Percentiles rank a stretch among this genome's conserved stretches.
Evolutionary conservation across 2,888 invertebrate species (phyloP).

Genomic region (Steromphala cineraria): DNA sequence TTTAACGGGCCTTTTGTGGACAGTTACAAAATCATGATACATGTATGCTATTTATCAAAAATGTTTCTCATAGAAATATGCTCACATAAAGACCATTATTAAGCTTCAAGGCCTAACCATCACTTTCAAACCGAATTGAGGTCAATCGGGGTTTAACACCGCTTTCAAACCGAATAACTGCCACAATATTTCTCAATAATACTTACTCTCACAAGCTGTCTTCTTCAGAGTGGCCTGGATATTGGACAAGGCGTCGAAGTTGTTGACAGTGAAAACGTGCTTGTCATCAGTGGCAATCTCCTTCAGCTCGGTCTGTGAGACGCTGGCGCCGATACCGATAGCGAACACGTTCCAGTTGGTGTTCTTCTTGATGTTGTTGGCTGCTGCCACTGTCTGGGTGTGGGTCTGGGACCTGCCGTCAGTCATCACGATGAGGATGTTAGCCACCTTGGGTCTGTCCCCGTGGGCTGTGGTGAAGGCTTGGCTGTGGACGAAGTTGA

Average conservation of each 20-base stretch:
- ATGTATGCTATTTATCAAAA: no score
- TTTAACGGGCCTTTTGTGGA: no score
- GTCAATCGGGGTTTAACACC: no score
- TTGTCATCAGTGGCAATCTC: constrained; percentile 54
- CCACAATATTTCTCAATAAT: neutral
- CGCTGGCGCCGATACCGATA: constrained; percentile 57
- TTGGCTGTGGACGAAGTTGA: constrained; percentile 32
- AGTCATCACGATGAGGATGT: constrained; percentile 62
- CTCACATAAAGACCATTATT: no score
- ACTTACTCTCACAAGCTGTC: constrained; percentile 57
- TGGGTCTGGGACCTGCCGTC: constrained; percentile 57
- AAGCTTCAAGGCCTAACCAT: no score
- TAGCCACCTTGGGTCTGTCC: constrained; percentile 48
- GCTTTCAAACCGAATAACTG: no score
- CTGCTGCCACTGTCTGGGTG: constrained; percentile 39
- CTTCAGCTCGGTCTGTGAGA: constrained; percentile 52
- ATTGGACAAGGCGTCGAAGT: constrained; percentile 54
- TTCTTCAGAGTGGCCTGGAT: constrained; percentile 49
- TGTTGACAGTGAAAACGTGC: constrained; percentile 58
- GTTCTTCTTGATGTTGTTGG: constrained; percentile 46
- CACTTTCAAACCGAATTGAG: no score
- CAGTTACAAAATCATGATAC: no score
- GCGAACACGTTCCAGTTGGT: constrained; percentile 50
- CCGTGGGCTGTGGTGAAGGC: constrained; percentile 38
- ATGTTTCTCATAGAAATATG: no score